Evolutionary conservation across 2,113 vertebrate species (phyloP).

Genomic region (Anser cygnoides): DNA sequence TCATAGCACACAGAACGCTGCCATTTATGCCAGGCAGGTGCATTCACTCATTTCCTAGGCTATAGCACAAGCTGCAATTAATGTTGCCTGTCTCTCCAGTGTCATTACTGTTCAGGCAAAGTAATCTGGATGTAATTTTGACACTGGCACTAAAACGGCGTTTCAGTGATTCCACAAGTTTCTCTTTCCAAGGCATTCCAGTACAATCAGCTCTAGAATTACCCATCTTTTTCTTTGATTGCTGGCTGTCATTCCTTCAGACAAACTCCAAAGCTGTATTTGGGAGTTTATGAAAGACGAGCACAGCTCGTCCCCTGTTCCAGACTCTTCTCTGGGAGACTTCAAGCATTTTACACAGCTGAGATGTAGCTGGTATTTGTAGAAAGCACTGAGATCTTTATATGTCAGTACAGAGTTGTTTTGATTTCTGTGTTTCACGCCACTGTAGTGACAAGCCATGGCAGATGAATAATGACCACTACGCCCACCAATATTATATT

Average conservation of each 20-base stretch:
- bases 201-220: slow-evolving; percentile 62
- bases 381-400: background rate
- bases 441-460: background rate
- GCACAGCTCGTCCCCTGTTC: background rate
- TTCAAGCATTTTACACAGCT: background rate
- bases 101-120: background rate
- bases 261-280: slow-evolving; percentile 16
- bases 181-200: slow-evolving; percentile 65
- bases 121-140: slow-evolving; percentile 60
- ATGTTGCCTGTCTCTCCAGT: background rate
- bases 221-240: slow-evolving; percentile 29
- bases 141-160: slow-evolving; percentile 40
- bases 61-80: slow-evolving; percentile 10
- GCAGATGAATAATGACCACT: background rate
- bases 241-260: slow-evolving; percentile 60
- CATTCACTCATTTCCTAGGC: background rate
- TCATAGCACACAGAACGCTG: background rate
- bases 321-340: background rate
- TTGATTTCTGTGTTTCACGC: background rate
- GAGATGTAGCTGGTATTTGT: background rate
- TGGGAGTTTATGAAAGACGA: background rate
- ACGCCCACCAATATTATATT: background rate
- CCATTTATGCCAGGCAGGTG: background rate
- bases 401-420: background rate
- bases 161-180: slow-evolving; percentile 62